Conservation (phyloP, 2,888 invertebrate species). For the Drymonia ruficornis region DNA sequence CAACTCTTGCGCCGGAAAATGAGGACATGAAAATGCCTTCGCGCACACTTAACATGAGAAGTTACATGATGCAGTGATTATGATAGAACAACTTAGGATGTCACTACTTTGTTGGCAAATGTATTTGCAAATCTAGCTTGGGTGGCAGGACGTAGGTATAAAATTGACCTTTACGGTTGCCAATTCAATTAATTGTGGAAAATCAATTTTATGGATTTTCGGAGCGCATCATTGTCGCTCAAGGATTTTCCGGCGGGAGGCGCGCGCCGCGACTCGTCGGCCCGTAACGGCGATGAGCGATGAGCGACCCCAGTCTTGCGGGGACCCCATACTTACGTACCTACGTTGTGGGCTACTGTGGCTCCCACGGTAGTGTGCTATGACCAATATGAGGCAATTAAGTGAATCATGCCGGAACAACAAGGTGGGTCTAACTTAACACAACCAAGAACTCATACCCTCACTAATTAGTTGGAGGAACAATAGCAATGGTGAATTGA, state of each 20-base stretch:
- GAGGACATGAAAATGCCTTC: slow-evolving; percentile 50
- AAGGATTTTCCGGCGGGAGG: slow-evolving; percentile 57
- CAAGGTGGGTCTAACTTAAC: slow-evolving; percentile 29
- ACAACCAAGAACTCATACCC: slow-evolving; percentile 21
- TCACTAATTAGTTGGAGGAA: slow-evolving; percentile 1
- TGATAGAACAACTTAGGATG: slow-evolving; percentile 16
- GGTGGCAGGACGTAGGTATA: not conserved
- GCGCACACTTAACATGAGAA: slow-evolving; percentile 47
- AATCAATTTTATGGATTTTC: slow-evolving; percentile 58
- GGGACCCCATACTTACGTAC: slow-evolving; percentile 43
- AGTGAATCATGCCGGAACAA: slow-evolving; percentile 69
- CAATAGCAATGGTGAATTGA: not conserved
- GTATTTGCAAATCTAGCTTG: slow-evolving; percentile 6
- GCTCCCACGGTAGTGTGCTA: slow-evolving; percentile 10
- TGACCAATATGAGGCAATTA: slow-evolving; percentile 53
- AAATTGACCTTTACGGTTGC: slow-evolving; percentile 44
- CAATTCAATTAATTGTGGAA: slow-evolving; percentile 55
- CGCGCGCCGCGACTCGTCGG: slow-evolving; percentile 37
- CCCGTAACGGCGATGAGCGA: slow-evolving; percentile 44
- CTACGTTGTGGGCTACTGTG: slow-evolving; percentile 25
- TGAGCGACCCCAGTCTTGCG: slow-evolving; percentile 46
- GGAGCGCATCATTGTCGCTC: slow-evolving; percentile 56
- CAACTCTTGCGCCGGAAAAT: slow-evolving; percentile 58
- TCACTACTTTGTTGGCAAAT: not conserved
- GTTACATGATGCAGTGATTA: slow-evolving; percentile 27